phyloP scores from a whole-genome alignment of 2,113 vertebrate genomes.

The Nothoprocta perdicaria region DNA sequence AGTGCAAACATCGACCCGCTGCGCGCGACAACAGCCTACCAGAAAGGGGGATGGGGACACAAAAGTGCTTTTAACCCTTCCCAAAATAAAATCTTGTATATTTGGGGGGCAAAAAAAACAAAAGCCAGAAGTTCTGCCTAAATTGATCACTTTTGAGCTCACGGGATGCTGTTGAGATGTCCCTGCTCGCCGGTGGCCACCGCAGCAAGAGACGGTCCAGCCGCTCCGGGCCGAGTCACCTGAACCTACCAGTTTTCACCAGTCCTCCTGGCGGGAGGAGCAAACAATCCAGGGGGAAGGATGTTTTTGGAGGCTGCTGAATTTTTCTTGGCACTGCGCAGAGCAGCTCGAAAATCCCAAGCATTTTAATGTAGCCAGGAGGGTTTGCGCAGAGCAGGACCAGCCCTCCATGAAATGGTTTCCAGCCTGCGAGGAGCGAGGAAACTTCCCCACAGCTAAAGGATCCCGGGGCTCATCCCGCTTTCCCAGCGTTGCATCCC shows the following conservation, averaged over 20 bases:
- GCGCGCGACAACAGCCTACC: not conserved
- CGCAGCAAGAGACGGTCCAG: not conserved
- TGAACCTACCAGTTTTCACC: slow-evolving; percentile 9
- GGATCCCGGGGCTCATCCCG: too few relatives aligned
- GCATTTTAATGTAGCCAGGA: slow-evolving; percentile 10
- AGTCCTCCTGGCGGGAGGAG: slow-evolving; percentile 14
- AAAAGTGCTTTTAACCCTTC: slow-evolving; percentile 5
- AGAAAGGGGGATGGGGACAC: not conserved
- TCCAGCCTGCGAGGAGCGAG: not conserved
- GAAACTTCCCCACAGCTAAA: too few relatives aligned
- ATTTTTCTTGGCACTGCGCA: slow-evolving; percentile 53
- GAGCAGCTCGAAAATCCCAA: slow-evolving; percentile 49
- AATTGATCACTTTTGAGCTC: slow-evolving; percentile 28
- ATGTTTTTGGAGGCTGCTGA: slow-evolving; percentile 52
- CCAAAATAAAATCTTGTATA: not conserved
- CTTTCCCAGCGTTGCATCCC: too few relatives aligned
- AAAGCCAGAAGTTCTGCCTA: not conserved
- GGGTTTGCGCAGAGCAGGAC: not conserved
- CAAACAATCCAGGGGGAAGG: slow-evolving; percentile 49
- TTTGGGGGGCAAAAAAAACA: not conserved
- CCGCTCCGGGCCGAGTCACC: slow-evolving; percentile 4
- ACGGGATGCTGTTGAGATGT: not conserved
- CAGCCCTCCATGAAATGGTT: fast-evolving
- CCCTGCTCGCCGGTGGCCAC: not conserved
- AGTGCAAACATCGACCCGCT: slow-evolving; percentile 49